phyloP scores from a whole-genome alignment of 2,797 vertebrate genomes.

The Phataginus tetradactyla region DNA sequence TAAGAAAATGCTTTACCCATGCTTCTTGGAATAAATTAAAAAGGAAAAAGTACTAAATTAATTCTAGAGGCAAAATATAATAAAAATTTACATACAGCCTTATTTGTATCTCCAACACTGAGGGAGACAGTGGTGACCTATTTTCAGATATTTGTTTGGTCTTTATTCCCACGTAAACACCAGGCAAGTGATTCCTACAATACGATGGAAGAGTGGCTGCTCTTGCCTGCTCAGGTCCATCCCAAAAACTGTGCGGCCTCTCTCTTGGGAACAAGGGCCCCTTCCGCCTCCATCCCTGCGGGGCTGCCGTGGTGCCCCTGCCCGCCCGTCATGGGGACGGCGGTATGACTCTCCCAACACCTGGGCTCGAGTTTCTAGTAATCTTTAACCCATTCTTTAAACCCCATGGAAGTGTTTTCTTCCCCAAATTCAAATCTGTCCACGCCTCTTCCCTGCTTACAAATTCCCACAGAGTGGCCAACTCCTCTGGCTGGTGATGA shows the following conservation, averaged over 20 bases:
- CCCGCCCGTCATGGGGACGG: not conserved
- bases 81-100: too few relatives aligned
- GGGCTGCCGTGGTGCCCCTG: not conserved
- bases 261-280: not conserved
- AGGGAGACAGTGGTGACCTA: rapidly evolving
- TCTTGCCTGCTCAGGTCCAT: rapidly evolving
- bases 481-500: not conserved
- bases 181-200: not conserved
- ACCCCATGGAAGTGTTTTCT: not conserved
- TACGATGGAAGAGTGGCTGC: rapidly evolving
- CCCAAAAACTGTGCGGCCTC: too few relatives aligned
- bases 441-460: not conserved
- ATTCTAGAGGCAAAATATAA: not conserved
- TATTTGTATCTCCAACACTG: not conserved
- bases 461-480: rapidly evolving
- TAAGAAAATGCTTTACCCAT: too few relatives aligned
- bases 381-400: not conserved
- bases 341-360: not conserved
- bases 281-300: not conserved
- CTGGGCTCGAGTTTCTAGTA: not conserved
- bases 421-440: not conserved
- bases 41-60: not conserved
- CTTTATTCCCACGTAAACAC: not conserved
- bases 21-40: not conserved
- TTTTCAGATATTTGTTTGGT: not conserved